Conservation (phyloP, 2,888 invertebrate genomes). For the Eulithis testata region DNA sequence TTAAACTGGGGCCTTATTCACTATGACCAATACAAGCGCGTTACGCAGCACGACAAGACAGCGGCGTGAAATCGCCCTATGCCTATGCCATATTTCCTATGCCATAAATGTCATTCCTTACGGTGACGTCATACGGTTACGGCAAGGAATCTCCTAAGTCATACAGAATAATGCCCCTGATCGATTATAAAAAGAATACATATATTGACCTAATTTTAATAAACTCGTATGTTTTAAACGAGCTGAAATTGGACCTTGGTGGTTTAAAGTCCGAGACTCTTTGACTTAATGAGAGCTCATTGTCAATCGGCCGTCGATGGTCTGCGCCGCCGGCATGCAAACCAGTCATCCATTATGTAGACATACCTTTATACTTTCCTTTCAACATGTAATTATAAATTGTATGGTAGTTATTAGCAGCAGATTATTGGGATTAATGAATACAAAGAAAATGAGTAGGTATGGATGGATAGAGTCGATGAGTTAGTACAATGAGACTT, state of each 20-base stretch:
- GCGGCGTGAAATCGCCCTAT: too few relatives aligned
- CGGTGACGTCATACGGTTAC: too few relatives aligned
- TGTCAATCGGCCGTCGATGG: slow-evolving; percentile 69
- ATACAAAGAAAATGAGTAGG: not conserved
- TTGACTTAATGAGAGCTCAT: slow-evolving; percentile 68
- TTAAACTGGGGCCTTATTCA: too few relatives aligned
- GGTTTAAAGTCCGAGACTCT: slow-evolving; percentile 32
- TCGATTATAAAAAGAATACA: slow-evolving; percentile 31
- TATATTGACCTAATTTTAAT: slow-evolving; percentile 41
- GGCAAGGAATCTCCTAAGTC: too few relatives aligned
- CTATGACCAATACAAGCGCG: too few relatives aligned
- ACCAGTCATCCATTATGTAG: slow-evolving; percentile 49
- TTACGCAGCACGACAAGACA: too few relatives aligned
- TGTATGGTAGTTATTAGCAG: slow-evolving; percentile 30
- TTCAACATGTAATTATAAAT: slow-evolving; percentile 37
- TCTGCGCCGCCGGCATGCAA: slow-evolving; percentile 50
- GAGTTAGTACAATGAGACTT: not conserved
- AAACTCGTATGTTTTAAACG: slow-evolving; percentile 42
- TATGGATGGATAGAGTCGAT: not conserved
- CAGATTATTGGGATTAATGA: slow-evolving; percentile 1
- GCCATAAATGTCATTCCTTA: too few relatives aligned
- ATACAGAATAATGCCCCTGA: too few relatives aligned
- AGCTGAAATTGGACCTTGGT: slow-evolving; percentile 44
- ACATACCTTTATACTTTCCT: slow-evolving; percentile 33
- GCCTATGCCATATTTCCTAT: too few relatives aligned